These are phyloP conservation scores for Tortricodes alternella DNA, from an alignment of 2,888 invertebrate species.

Conservation along the genomic window DNA sequence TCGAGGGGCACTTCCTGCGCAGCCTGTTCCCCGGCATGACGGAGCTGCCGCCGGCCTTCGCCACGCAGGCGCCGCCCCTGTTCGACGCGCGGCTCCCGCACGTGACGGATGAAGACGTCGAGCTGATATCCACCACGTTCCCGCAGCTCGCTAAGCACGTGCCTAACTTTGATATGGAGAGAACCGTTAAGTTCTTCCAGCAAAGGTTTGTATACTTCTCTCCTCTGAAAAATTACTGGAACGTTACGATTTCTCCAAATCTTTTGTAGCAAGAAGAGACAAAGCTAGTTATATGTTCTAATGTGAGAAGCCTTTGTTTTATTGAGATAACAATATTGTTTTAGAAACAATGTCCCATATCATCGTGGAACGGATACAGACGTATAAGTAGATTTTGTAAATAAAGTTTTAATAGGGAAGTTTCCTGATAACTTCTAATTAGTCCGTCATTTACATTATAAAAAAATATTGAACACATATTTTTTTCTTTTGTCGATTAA, in stretches of 20 bases:
- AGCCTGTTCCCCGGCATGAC: slow-evolving; percentile 95
- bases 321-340: slow-evolving; percentile 37
- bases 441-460: too few species aligned
- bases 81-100: slow-evolving; percentile 89
- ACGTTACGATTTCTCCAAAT: too few species aligned
- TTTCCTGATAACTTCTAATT: too few species aligned
- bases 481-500: too few species aligned
- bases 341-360: slow-evolving; percentile 59
- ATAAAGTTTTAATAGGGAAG: slow-evolving; percentile 68
- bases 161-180: slow-evolving; percentile 86
- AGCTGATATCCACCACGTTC: slow-evolving; percentile 84
- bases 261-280: too few species aligned
- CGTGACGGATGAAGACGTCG: slow-evolving; percentile 84
- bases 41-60: slow-evolving; percentile 92
- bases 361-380: slow-evolving; percentile 62
- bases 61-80: slow-evolving; percentile 89
- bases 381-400: slow-evolving; percentile 71
- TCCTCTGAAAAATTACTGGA: not conserved
- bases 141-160: slow-evolving; percentile 86
- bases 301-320: too few species aligned
- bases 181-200: slow-evolving; percentile 88
- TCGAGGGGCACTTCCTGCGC: slow-evolving; percentile 93
- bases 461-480: too few species aligned
- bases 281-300: too few species aligned
- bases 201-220: slow-evolving; percentile 67